Conservation (phyloP, 2,888 invertebrate genomes). For the Steinernema hermaphroditum region DNA sequence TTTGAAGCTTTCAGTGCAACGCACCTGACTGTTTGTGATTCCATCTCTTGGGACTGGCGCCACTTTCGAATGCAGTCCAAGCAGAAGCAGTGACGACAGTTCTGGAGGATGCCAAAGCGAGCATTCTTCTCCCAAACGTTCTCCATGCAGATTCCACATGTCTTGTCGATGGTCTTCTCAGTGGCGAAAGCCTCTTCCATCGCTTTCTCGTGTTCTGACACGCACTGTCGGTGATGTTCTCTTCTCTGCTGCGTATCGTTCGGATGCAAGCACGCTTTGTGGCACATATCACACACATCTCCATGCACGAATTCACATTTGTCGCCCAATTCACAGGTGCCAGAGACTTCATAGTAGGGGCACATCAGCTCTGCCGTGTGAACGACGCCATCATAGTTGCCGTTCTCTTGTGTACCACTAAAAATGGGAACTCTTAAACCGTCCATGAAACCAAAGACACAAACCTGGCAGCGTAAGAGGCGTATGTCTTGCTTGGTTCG, state of each 20-base stretch:
- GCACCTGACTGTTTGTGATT: constrained; percentile 53
- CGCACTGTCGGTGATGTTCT: constrained; percentile 47
- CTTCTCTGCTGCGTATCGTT: constrained; percentile 66
- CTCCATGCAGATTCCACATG: constrained; percentile 84
- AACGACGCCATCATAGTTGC: not conserved
- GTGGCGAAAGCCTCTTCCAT: constrained; percentile 81
- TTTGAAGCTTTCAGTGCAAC: not conserved
- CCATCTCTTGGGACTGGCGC: constrained; percentile 70
- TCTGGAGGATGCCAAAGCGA: constrained; percentile 82
- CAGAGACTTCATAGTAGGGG: constrained; percentile 51
- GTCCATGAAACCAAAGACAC: not conserved
- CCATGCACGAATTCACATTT: constrained; percentile 54
- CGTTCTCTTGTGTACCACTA: not conserved
- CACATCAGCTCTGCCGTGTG: constrained; percentile 43
- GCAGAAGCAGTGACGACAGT: constrained; percentile 84
- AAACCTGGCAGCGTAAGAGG: not conserved
- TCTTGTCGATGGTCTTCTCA: constrained; percentile 72
- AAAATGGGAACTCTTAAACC: not conserved
- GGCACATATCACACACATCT: constrained; percentile 77
- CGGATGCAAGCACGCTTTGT: constrained; percentile 75
- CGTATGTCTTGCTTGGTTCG: not conserved
- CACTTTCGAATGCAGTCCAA: constrained; percentile 81
- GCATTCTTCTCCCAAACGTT: constrained; percentile 72
- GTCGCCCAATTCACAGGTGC: constrained; percentile 41
- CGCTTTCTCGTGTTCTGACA: constrained; percentile 74